Conservation (phyloP, 2,888 invertebrate genomes). For the Tanytarsus gracilentus region DNA sequence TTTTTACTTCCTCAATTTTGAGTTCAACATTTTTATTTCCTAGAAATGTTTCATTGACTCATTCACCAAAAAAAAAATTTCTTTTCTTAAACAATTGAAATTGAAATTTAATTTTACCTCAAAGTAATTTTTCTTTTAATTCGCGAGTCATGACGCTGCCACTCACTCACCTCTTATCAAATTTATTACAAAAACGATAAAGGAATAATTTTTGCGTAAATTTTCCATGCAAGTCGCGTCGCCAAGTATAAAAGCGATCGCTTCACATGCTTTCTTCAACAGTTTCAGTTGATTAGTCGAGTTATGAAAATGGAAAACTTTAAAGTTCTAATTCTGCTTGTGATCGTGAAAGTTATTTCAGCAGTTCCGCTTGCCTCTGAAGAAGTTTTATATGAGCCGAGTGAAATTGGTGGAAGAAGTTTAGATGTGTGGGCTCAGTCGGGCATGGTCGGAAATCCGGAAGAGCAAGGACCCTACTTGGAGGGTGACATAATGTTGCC, state of each 20-base stretch:
- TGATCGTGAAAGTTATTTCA: too few relatives aligned
- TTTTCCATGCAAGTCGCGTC: too few relatives aligned
- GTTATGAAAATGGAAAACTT: background rate
- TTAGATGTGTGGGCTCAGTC: background rate
- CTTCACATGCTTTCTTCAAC: too few relatives aligned
- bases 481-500: constrained; percentile 61
- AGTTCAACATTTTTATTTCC: too few relatives aligned
- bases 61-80: background rate
- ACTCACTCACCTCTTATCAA: too few relatives aligned
- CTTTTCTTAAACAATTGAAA: background rate
- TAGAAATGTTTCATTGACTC: background rate
- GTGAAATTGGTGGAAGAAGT: background rate
- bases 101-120: background rate
- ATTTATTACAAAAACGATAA: too few relatives aligned
- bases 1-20: too few relatives aligned
- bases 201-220: too few relatives aligned
- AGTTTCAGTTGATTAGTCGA: too few relatives aligned
- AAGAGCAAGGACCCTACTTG: constrained; percentile 60
- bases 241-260: too few relatives aligned
- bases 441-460: constrained; percentile 47
- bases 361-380: background rate
- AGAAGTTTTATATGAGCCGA: background rate
- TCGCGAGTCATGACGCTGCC: too few relatives aligned
- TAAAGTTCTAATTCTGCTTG: background rate
- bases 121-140: background rate